Conservation (phyloP, 2,888 invertebrate genomes). For the Philereme vetulata region DNA sequence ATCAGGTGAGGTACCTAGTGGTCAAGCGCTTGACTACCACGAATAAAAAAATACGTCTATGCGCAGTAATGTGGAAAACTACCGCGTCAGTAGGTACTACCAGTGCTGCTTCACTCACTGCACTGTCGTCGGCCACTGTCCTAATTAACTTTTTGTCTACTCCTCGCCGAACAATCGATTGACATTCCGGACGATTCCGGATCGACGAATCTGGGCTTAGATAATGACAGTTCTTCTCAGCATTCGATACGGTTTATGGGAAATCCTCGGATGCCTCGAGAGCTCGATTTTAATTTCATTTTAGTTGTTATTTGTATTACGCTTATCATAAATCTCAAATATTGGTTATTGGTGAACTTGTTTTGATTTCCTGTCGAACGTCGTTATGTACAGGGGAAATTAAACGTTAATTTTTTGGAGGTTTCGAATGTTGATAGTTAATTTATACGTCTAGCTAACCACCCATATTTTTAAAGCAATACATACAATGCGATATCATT, state of each 20-base stretch:
- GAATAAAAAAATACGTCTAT: constrained; percentile 7
- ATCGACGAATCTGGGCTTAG: constrained; percentile 45
- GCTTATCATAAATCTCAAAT: constrained; percentile 32
- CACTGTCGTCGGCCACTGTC: constrained; percentile 61
- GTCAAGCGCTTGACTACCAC: constrained; percentile 7
- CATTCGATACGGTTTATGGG: constrained; percentile 42
- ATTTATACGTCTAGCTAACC: constrained; percentile 37
- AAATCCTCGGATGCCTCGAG: constrained; percentile 36
- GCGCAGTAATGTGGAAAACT: constrained; percentile 30
- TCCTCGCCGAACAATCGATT: constrained; percentile 59
- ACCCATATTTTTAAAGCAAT: constrained; percentile 40
- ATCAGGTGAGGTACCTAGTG: not conserved
- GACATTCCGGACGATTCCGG: constrained; percentile 61
- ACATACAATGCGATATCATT: constrained; percentile 31
- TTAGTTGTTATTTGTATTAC: constrained; percentile 31
- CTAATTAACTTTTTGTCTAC: constrained; percentile 80
- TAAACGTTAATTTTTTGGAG: constrained; percentile 25
- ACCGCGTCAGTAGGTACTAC: constrained; percentile 18
- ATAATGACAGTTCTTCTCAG: constrained; percentile 45
- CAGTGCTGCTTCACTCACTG: constrained; percentile 31
- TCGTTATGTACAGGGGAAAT: constrained; percentile 23
- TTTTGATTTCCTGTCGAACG: constrained; percentile 28
- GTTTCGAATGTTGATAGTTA: constrained; percentile 24
- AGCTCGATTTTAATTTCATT: constrained; percentile 32
- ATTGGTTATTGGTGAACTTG: constrained; percentile 26